These are phyloP conservation scores for Megalops cyprinoides DNA, from an alignment of 2,797 vertebrate genomes.

Conservation along the genomic window DNA sequence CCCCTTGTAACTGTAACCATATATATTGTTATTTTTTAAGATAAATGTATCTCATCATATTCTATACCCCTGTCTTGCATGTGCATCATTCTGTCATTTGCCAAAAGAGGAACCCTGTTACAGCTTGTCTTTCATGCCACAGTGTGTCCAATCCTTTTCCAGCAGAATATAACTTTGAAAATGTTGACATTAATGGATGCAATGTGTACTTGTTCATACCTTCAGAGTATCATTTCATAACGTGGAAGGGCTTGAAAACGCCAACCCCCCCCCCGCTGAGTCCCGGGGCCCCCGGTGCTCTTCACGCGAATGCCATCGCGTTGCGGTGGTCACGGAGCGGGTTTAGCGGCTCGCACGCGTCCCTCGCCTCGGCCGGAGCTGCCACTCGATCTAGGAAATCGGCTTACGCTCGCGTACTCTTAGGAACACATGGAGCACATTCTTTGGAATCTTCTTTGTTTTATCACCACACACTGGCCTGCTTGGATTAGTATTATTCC, in stretches of 20 bases:
- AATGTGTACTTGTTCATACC: background rate
- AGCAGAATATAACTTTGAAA: background rate
- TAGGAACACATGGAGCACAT: constrained; percentile 78
- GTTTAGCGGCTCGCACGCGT: constrained; percentile 29
- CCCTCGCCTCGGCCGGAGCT: constrained; percentile 71
- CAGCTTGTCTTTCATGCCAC: background rate
- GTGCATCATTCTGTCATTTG: background rate
- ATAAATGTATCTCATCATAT: too few relatives aligned
- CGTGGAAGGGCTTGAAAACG: background rate
- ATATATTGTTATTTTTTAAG: too few relatives aligned
- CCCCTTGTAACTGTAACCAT: too few relatives aligned
- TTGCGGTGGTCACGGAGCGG: constrained; percentile 4
- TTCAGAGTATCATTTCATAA: constrained; percentile 3
- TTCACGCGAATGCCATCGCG: background rate
- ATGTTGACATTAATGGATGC: background rate
- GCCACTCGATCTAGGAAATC: constrained; percentile 59
- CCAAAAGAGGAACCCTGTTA: background rate
- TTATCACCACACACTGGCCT: constrained; percentile 79
- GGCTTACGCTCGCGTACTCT: constrained; percentile 55
- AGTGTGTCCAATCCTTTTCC: background rate
- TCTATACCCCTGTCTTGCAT: too few relatives aligned
- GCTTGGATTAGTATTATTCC: constrained; percentile 84
- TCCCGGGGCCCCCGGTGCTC: background rate
- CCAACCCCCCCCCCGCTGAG: background rate
- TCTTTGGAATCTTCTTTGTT: constrained; percentile 88